These are phyloP conservation scores for Epizoanthus scotinus DNA, from an alignment of 92 coral and sea anemone genomes.

Conservation along the genomic window DNA sequence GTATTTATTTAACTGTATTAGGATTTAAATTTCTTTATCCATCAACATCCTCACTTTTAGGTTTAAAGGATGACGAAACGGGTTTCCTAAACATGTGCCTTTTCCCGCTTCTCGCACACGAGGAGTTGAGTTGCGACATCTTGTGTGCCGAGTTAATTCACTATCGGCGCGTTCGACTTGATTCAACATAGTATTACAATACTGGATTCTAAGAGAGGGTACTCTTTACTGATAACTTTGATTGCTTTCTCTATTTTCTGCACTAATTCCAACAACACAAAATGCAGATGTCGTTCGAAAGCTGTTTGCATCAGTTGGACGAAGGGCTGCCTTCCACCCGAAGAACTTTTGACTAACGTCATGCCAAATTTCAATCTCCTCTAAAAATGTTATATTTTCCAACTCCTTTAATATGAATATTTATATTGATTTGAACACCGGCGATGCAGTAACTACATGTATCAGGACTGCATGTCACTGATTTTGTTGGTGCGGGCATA, in stretches of 20 bases:
- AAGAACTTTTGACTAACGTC: not conserved
- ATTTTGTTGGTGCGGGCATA: not conserved
- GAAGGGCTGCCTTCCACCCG: not conserved
- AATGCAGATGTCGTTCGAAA: not conserved
- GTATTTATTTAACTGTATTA: no score
- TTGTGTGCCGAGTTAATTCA: not conserved
- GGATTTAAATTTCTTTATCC: no score
- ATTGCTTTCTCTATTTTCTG: not conserved
- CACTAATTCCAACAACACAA: not conserved
- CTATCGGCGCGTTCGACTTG: not conserved
- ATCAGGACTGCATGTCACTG: not conserved
- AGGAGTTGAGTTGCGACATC: conserved; percentile 14
- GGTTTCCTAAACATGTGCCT: not conserved
- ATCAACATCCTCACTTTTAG: no score
- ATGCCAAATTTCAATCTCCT: not conserved
- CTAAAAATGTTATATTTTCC: not conserved
- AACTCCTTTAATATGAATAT: not conserved
- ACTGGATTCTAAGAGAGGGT: not conserved
- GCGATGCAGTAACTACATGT: not conserved
- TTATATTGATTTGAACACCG: not conserved
- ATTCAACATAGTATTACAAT: not conserved
- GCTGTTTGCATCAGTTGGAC: not conserved
- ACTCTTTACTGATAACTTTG: not conserved
- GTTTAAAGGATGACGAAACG: no score
- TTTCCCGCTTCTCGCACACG: not conserved